phyloP scores from a whole-genome alignment of 1,140 invertebrate genomes.

The Thrips palmi region DNA sequence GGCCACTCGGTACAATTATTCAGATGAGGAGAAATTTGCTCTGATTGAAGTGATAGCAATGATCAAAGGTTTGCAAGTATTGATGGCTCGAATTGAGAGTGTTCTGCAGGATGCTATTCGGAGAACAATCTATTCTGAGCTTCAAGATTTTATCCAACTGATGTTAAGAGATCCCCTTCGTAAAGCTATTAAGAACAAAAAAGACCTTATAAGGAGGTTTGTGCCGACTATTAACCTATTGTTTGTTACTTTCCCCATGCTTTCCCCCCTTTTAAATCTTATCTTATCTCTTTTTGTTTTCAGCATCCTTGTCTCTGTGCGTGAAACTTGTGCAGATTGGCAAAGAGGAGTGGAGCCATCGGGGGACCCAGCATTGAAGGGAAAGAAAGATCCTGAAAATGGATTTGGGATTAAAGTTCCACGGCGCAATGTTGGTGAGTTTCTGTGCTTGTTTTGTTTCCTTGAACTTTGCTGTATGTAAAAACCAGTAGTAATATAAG shows the following conservation, averaged over 20 bases:
- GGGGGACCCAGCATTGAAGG: conserved; percentile 83
- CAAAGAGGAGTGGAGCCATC: conserved; percentile 76
- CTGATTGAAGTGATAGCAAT: conserved; percentile 97
- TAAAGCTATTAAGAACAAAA: conserved; percentile 97
- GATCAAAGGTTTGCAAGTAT: conserved; percentile 95
- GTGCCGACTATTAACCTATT: conserved; percentile 8
- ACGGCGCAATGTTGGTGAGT: conserved; percentile 72
- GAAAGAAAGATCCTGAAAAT: conserved; percentile 85
- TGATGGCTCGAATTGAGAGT: conserved; percentile 95
- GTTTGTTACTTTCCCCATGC: not conserved
- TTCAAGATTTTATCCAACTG: conserved; percentile 95
- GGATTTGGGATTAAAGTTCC: conserved; percentile 88
- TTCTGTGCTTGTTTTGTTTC: conserved; percentile 4
- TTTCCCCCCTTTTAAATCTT: conserved; percentile 2
- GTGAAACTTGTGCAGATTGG: conserved; percentile 95
- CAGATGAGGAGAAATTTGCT: conserved; percentile 93
- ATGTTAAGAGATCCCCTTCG: conserved; percentile 76
- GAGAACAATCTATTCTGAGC: conserved; percentile 84
- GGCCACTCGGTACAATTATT: conserved; percentile 95
- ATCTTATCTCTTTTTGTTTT: conserved; percentile 9
- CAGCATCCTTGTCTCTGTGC: conserved; percentile 83
- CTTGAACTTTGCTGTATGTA: not conserved
- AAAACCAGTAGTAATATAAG: not conserved
- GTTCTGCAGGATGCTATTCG: conserved; percentile 93
- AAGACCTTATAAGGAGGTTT: conserved; percentile 82